Evolutionary conservation across 2,113 vertebrate genomes (phyloP).

Genomic region (Ceuthmochares aereus): DNA sequence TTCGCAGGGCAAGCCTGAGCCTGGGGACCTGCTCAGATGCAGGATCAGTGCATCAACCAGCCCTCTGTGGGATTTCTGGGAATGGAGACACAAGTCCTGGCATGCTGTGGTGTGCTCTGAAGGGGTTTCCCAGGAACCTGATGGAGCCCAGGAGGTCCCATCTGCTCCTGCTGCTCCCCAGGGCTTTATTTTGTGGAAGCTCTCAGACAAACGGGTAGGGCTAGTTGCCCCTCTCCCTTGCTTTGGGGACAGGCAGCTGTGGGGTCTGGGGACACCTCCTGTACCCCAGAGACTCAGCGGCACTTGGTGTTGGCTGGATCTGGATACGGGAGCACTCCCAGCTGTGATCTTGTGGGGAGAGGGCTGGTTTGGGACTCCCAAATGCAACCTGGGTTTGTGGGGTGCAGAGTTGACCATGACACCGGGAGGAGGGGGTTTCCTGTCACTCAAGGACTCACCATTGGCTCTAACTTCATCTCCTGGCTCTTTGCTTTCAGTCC

Average conservation of each 20-base stretch:
- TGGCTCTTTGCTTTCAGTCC: background rate
- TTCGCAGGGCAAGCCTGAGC: background rate
- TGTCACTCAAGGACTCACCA: background rate
- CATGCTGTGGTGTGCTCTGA: rapidly evolving
- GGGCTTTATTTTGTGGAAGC: background rate
- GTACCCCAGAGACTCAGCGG: background rate
- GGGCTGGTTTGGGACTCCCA: background rate
- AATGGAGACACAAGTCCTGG: background rate
- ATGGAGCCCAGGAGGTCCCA: background rate
- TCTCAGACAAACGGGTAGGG: background rate
- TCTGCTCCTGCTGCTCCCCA: background rate
- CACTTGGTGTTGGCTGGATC: rapidly evolving
- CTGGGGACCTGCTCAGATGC: background rate
- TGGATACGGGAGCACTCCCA: background rate
- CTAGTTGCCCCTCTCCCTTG: background rate
- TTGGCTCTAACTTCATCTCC: conserved; percentile 3
- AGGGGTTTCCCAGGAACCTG: background rate
- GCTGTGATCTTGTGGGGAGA: rapidly evolving
- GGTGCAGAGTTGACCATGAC: background rate
- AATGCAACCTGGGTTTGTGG: background rate
- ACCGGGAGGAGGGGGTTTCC: background rate
- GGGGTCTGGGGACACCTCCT: background rate
- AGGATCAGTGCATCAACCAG: background rate
- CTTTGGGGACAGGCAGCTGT: background rate
- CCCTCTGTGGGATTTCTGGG: background rate